Evolutionary conservation across 2,797 vertebrate genomes (phyloP), one percentile per base, ranked within the genome.

Genomic region (Coreius guichenoti): DNA sequence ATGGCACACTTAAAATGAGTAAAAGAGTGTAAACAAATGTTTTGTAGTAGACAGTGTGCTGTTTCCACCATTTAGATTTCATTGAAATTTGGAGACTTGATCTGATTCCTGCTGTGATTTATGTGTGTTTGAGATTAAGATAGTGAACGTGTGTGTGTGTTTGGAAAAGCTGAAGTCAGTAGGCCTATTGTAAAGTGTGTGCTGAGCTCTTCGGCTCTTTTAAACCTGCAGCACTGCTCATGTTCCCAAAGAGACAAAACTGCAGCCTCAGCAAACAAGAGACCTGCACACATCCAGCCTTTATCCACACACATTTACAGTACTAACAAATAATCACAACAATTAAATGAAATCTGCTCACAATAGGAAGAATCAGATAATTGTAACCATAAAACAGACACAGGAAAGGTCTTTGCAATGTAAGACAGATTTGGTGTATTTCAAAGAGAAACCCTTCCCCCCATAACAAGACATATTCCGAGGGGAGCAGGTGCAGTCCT

Each of bases 241-340:
- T 51, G 51, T 29, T 76, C 65, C 87, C 83, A 82, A n/a, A 76
- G 86, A 80, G 75, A 39, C 26, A 51, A 86, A 89, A 77, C 76
- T 87, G 87, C 89, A 81, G 49, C 72, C 31, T 89, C 87, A 87
- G 89, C 89, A 88, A 81, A 63, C 51, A 49, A 85, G 77, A 82
- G 83, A 86, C 76, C 81, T 72, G 67, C 47, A 51, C 81, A 47
- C 43, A 45, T 45, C 69, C 47, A 80, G 84, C 74, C 83, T 72
- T 43, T 69, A 39, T 43, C 43, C 75, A 61, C 88, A 80, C 79
- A 72, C 33, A 82, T 69, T 58, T 74, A 78, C 68, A 79, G 16
- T 23, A 12, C 43, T 26, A 65, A 72, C 68, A 51, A 72, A 69
- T 39, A 56, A 56, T 76, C 36, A 51, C 43, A 56, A 26, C 54